phyloP scores from a whole-genome alignment of 2,888 invertebrate species.

The Pharmacophagus antenor region DNA sequence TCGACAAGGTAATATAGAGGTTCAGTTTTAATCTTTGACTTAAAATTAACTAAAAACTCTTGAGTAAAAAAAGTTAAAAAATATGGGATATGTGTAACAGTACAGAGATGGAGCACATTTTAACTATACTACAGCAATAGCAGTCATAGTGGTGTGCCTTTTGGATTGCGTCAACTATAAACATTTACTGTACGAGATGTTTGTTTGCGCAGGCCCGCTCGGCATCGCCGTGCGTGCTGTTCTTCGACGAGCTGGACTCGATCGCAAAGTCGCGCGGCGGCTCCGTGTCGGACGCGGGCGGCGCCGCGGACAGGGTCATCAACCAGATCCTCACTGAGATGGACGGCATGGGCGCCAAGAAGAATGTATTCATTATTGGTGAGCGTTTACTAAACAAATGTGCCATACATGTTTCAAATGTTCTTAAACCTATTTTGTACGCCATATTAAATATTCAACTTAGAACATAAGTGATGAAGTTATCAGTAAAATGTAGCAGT shows the following conservation, averaged over 20 bases:
- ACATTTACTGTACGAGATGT: not conserved
- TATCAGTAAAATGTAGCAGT: too few species aligned
- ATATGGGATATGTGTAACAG: too few species aligned
- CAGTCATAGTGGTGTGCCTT: too few species aligned
- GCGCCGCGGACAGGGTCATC: conserved; percentile 99
- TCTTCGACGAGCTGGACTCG: conserved; percentile 99
- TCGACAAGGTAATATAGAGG: conserved; percentile 91
- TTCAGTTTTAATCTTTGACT: conserved; percentile 10
- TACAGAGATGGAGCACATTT: too few species aligned
- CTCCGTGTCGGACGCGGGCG: conserved; percentile 97
- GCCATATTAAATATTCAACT: too few species aligned
- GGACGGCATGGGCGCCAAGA: conserved; percentile 99
- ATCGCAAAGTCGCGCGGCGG: conserved; percentile 99
- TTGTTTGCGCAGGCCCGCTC: conserved; percentile 88
- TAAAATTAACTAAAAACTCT: too few species aligned
- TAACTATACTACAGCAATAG: too few species aligned
- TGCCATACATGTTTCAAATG: too few species aligned
- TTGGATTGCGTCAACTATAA: too few species aligned
- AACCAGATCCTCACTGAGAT: conserved; percentile 99
- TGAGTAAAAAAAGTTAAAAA: too few species aligned
- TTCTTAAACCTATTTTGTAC: too few species aligned
- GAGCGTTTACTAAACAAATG: conserved; percentile 62
- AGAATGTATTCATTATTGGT: conserved; percentile 99
- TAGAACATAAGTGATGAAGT: too few species aligned
- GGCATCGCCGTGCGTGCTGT: conserved; percentile 98